Percentiles rank a stretch among this genome's conserved stretches.
Evolutionary conservation across 2,797 vertebrate species (phyloP).

Genomic region (Botia kubotai): DNA sequence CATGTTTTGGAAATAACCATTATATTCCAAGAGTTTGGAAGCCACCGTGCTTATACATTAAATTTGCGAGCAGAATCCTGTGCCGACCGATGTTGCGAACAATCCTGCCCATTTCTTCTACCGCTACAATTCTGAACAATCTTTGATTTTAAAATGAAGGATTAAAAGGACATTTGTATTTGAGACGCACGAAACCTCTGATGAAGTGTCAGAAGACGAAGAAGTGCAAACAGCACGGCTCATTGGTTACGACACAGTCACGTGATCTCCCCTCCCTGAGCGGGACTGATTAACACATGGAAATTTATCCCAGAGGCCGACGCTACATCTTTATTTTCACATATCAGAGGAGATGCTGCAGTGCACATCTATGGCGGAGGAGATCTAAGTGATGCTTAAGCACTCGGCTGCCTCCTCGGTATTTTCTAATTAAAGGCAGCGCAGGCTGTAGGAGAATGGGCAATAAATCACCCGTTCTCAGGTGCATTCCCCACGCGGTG

Average conservation of each 20-base stretch:
- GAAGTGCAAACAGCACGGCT: conserved; percentile 38
- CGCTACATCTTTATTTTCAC: conserved; percentile 60
- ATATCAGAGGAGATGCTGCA: conserved; percentile 64
- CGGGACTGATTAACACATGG: conserved; percentile 50
- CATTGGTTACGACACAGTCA: conserved; percentile 33
- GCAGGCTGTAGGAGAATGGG: conserved; percentile 74
- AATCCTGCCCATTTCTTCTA: background rate
- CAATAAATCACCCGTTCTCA: conserved; percentile 83
- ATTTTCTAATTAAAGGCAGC: conserved; percentile 84
- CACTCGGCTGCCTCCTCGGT: conserved; percentile 77
- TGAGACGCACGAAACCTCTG: conserved; percentile 6
- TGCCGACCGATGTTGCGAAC: too few species aligned
- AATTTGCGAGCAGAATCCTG: too few species aligned
- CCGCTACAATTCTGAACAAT: background rate
- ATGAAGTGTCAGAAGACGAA: conserved; percentile 36
- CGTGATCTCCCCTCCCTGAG: background rate
- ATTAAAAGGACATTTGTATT: conserved; percentile 28
- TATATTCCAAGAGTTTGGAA: too few species aligned
- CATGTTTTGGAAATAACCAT: too few species aligned
- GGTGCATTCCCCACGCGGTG: conserved; percentile 75
- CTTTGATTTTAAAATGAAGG: conserved; percentile 3
- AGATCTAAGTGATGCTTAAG: conserved; percentile 76
- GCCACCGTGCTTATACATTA: too few species aligned
- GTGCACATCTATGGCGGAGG: conserved; percentile 65
- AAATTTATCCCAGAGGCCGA: conserved; percentile 41